These are phyloP conservation scores for Cloeon dipterum DNA, from an alignment of 2,888 invertebrate genomes.

Conservation along the genomic window DNA sequence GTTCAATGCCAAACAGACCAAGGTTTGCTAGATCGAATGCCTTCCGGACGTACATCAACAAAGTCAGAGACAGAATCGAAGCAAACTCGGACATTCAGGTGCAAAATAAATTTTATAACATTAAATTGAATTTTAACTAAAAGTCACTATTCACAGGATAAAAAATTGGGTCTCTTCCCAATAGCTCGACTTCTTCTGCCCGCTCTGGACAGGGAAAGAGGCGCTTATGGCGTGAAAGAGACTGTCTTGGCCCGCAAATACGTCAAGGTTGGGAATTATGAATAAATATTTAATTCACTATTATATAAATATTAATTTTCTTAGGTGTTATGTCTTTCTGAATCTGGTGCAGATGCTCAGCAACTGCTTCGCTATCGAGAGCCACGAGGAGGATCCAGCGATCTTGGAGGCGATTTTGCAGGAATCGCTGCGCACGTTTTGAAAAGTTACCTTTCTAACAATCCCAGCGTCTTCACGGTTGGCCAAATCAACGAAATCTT, in stretches of 20 bases:
- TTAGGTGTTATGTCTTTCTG: slow-evolving; percentile 45
- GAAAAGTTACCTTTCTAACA: slow-evolving; percentile 21
- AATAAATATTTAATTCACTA: too few relatives aligned
- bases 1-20: too few relatives aligned
- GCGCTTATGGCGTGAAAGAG: slow-evolving; percentile 65
- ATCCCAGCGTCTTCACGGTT: slow-evolving; percentile 30
- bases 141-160: too few relatives aligned
- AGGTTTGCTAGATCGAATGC: too few relatives aligned
- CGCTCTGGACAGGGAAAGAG: slow-evolving; percentile 50
- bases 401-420: slow-evolving; percentile 46
- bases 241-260: slow-evolving; percentile 45
- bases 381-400: neutral
- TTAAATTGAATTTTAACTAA: too few relatives aligned
- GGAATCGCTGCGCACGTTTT: slow-evolving; percentile 52
- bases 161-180: slow-evolving; percentile 35
- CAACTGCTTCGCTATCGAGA: slow-evolving; percentile 27
- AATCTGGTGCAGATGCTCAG: slow-evolving; percentile 31
- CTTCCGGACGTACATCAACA: too few relatives aligned
- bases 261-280: too few relatives aligned
- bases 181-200: slow-evolving; percentile 61
- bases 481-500: slow-evolving; percentile 48
- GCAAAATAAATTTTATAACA: too few relatives aligned
- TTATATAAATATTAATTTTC: too few relatives aligned
- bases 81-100: too few relatives aligned
- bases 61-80: too few relatives aligned